Evolutionary conservation across 2,797 vertebrate genomes (phyloP), one percentile per base, ranked within the genome.

Genomic region (Bradypus variegatus): DNA sequence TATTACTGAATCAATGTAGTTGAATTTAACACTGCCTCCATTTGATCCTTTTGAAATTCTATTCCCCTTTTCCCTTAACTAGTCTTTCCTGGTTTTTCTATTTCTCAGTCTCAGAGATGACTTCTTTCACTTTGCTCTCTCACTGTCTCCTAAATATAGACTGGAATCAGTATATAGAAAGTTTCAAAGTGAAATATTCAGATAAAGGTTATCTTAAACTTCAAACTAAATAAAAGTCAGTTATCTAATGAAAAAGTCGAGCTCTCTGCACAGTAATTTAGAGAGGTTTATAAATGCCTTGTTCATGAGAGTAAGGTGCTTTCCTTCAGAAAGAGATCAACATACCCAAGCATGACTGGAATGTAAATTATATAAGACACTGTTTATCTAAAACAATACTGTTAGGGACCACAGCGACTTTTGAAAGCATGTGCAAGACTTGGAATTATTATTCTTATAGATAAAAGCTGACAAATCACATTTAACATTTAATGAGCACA

Each of bases 171-270:
- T 69, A 69, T 6, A 45, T 31, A 36, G 45, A 72, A 90, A 53
- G 33, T 33, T 94, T 95, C 53, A 85, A 65, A 33, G 84, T 70
- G 19, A 31, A 25, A 36, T 53, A 87, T 41, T 82, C 11, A 72
- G 67, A 48, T 67, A 87, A 87, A 14, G 10, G 62, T 64, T 36
- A 62, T 50, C 9, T 31, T 89, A 89, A 89, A 89, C 19, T 86
- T 91, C 60, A 75, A 93, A 87, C 41, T 70, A 85, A 60, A 15
- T 72, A 83, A 50, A 89, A 78, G 48, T 41, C n/a, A 92, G 16
- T 33, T 50, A 81, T n/a, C n/a, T 41, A 75, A 53, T 55, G 55
- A 83, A 55, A 82, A 55, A 60, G 62, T 19, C 33, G 41, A 53
- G 53, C 23, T 88, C 45, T 89, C 41, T 60, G 27, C 15, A 60